Conservation (phyloP, 2,113 vertebrate genomes). For the Cairina moschata region DNA sequence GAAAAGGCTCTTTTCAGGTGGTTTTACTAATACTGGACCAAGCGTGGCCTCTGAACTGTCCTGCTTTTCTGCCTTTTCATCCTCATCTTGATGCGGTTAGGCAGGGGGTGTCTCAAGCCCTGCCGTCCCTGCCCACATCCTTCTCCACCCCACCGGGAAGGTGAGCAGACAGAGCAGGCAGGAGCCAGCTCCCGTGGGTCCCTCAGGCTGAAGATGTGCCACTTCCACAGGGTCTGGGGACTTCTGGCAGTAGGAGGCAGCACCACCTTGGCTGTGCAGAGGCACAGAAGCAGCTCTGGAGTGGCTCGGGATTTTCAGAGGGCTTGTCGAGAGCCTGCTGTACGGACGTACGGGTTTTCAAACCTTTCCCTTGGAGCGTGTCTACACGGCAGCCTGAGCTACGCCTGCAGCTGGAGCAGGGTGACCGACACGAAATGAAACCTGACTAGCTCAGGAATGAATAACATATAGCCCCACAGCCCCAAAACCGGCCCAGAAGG, state of each 20-base stretch:
- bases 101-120: not conserved
- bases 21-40: not conserved
- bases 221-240: constrained; percentile 1
- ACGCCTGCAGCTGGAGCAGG: not conserved
- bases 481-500: not conserved
- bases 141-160: not conserved
- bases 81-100: not conserved
- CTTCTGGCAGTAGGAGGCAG: constrained; percentile 69
- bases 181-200: not conserved
- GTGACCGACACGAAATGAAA: not conserved
- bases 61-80: not conserved
- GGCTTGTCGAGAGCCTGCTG: not conserved
- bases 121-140: fast-evolving
- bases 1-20: not conserved
- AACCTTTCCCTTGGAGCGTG: not conserved
- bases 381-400: not conserved
- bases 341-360: not conserved
- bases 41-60: not conserved
- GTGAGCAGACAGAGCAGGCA: not conserved
- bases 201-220: not conserved
- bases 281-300: not conserved
- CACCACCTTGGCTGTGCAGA: constrained; percentile 62
- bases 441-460: not conserved
- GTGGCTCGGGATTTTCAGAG: not conserved
- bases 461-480: fast-evolving